These are phyloP conservation scores for Caenorhabditis elegans DNA, from an alignment of 1,140 invertebrate species.

Conservation along the genomic window WBcel235 BX284602.5:11589001-11589500, in stretches of 20 bases:
- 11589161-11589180: background rate
- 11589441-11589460: no score
- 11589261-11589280: slow-evolving; percentile 46
- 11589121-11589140: slow-evolving; percentile 38
- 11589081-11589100: no score
- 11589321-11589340: slow-evolving; percentile 7
- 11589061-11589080: no score
- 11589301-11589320: slow-evolving; percentile 5
- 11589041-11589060: no score
- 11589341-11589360: slow-evolving; percentile 1
- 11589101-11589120: no score
- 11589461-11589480: no score
- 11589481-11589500: no score
- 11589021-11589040: no score
- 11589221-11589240: slow-evolving; percentile 41
- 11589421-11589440: no score
- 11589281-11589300: slow-evolving; percentile 23
- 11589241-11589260: background rate
- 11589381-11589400: no score
- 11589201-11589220: slow-evolving; percentile 44
- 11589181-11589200: slow-evolving; percentile 42
- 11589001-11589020: no score
- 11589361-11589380: background rate
- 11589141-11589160: slow-evolving; percentile 42
- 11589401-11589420: no score